phyloP scores from a whole-genome alignment of 2,797 vertebrate species.

The Acanthornis magna region DNA sequence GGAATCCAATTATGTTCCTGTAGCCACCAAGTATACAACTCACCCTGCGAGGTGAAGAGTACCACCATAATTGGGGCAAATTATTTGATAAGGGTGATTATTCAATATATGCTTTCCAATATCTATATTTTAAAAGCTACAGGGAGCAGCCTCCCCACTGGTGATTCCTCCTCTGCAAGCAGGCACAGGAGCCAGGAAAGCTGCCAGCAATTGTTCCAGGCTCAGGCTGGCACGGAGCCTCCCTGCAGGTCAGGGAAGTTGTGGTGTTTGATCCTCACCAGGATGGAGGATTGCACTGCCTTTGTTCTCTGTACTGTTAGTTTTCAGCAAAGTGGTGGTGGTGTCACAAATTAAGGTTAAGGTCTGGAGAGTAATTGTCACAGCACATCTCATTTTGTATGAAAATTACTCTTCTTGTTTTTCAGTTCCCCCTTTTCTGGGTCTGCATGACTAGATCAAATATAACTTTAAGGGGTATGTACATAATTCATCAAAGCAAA shows the following conservation, averaged over 20 bases:
- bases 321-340: background rate
- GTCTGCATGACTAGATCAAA: background rate
- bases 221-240: background rate
- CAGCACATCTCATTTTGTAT: background rate
- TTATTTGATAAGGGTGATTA: background rate
- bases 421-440: background rate
- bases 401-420: background rate
- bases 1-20: background rate
- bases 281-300: background rate
- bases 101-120: background rate
- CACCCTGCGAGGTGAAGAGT: background rate
- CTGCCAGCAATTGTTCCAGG: accelerated
- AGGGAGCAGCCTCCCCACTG: background rate
- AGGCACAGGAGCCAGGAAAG: background rate
- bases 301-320: background rate
- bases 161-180: background rate
- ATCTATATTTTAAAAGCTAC: background rate
- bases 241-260: background rate
- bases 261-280: accelerated
- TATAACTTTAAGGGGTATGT: background rate
- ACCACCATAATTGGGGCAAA: background rate
- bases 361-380: background rate
- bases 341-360: background rate
- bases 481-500: constrained; percentile 31
- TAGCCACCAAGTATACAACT: background rate